These are phyloP conservation scores for Hippocampus mohnikei DNA, from an alignment of 2,113 vertebrate genomes.

Conservation along the genomic window DNA sequence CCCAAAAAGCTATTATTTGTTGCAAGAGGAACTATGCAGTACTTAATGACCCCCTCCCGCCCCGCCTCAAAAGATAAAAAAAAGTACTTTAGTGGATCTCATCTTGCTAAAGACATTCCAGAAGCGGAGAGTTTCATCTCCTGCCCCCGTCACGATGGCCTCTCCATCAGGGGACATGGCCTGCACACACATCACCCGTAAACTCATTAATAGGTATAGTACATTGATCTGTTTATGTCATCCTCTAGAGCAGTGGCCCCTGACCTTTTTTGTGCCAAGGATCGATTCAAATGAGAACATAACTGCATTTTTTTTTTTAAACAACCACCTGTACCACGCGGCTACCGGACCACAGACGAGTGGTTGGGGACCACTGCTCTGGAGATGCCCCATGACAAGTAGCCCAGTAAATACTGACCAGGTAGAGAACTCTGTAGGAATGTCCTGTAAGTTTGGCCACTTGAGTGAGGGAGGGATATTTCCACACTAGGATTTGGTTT, in stretches of 20 bases:
- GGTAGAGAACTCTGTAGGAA: conserved; percentile 92
- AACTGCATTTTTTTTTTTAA: too few species aligned
- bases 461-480: conserved; percentile 95
- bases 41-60: too few species aligned
- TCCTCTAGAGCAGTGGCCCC: too few species aligned
- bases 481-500: conserved; percentile 99
- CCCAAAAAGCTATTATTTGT: too few species aligned
- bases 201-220: neutral
- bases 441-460: conserved; percentile 97
- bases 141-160: conserved; percentile 95
- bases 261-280: too few species aligned
- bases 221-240: neutral
- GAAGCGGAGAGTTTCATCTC: conserved; percentile 94
- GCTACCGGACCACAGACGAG: too few species aligned
- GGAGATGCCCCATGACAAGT: too few species aligned
- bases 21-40: too few species aligned
- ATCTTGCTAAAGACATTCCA: conserved; percentile 99
- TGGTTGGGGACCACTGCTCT: too few species aligned
- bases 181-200: conserved; percentile 51
- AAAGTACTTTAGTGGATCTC: conserved; percentile 89
- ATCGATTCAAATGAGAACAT: too few species aligned
- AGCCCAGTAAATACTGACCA: conserved; percentile 72
- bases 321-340: too few species aligned
- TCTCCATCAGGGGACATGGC: conserved; percentile 99
- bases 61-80: neutral